Base-by-base conservation (phyloP, 2,113 vertebrate genomes). In the Electrona antarctica region DNA sequence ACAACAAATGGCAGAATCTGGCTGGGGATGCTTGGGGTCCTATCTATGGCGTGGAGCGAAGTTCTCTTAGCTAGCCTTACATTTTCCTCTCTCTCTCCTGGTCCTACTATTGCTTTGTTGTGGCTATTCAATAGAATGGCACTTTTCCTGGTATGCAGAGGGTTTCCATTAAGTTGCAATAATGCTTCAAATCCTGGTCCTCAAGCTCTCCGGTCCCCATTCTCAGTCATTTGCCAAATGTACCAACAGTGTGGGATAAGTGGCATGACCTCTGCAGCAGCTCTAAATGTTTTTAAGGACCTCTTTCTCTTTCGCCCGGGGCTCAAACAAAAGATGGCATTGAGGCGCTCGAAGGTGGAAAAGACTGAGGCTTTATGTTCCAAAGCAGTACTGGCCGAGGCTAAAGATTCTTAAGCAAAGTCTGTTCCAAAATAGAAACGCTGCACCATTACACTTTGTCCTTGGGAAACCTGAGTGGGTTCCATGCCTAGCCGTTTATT, bases 261-360 rank as follows among this genome's bases (percentile, higher is more conserved):
- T 73, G 79, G 79, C 79, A 77, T 74, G 52, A 73, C 61, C 85
- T 69, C 75, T 82, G 86, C 80, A 87, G 76, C 67, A 69, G 59
- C 64, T 74, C 74, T 64, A 84, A 73, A 64, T 64, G 71, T 72
- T 74, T 79, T 73, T 67, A 61, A 82, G 71, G 70, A 63, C 60
- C 78, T 73, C 64, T 80, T 60, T 76, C 55, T 21, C 66, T 83
- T 47, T 69, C 7, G 54, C 81, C 76, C 11, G 52, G 62, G 67
- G 78, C 52, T 48, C 45, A 67, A 68, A 91, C 85, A 89, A 89
- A 89, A 88, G 84, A 79, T 82, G 82, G 83, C 81, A 91, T 91
- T 92, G 88, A 91, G 85, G 77, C 15, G 56, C 10, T 13, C 49
- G 50, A 13, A 49, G 71, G 71, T 70, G 74, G 81, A n/a, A 67